These are phyloP conservation scores for Stomatorhinus ivindoensis DNA, from an alignment of 2,113 vertebrate species.

Conservation along the genomic window DNA sequence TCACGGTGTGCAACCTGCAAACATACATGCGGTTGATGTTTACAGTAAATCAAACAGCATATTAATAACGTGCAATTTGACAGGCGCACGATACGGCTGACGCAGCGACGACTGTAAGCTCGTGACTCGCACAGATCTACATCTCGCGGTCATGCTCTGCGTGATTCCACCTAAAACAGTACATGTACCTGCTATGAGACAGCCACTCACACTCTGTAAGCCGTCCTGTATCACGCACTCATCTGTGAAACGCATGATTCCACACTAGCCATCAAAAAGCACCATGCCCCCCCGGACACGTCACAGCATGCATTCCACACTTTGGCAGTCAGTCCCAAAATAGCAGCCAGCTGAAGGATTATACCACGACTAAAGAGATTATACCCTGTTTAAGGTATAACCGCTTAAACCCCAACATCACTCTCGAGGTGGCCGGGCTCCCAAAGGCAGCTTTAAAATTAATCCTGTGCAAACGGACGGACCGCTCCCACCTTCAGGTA, in stretches of 20 bases:
- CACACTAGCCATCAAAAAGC: not conserved
- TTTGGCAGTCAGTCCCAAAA: not conserved
- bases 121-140: not conserved
- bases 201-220: not conserved
- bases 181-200: not conserved
- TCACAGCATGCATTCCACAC: not conserved
- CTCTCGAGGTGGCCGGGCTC: not conserved
- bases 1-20: not conserved
- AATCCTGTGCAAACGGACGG: not conserved
- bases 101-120: not conserved
- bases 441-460: not conserved
- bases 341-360: not conserved
- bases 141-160: not conserved
- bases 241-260: not conserved
- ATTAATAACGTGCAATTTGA: not conserved
- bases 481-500: not conserved
- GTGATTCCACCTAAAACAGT: not conserved
- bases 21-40: not conserved
- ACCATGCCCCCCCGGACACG: not conserved
- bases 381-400: conserved; percentile 4
- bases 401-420: not conserved
- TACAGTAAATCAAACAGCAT: not conserved
- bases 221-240: not conserved
- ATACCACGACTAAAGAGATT: conserved; percentile 7
- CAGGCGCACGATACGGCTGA: not conserved